Base-by-base conservation (phyloP, 2,113 vertebrate genomes). In the Phalacrocorax carbo region DNA sequence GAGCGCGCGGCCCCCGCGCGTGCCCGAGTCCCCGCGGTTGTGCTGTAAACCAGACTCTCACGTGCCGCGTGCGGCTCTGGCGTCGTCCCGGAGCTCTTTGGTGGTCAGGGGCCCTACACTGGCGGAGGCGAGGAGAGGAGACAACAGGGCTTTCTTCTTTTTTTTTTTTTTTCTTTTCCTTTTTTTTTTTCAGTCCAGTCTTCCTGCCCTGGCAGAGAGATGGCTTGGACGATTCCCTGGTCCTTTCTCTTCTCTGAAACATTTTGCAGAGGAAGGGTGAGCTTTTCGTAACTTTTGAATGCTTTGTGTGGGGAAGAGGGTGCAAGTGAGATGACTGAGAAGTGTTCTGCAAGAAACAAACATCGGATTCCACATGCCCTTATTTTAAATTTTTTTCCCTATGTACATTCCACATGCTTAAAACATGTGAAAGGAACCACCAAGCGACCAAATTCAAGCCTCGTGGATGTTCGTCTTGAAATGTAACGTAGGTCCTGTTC, bases 391-490 rank as follows among this genome's bases (percentile, higher is more conserved):
- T 44, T 13, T 19, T 77, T 44, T 66, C 65, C 78, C 86, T 96
- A 90, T 93, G 69, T 95, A 96, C 94, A 97, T 72, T 89, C 77
- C 87, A 65, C 85, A 88, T 26, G 80, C 68, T 86, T 79, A 66
- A 92, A 86, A 82, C 75, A 77, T 13, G 85, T 1, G 0, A 44
- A 75, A 88, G 83, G 85, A 94, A 91, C 82, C 83, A 91, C 92
- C 86, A 95, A 95, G 95, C 57, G 4, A 70, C 57, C 57, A 38
- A 61, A 73, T 73, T 93, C 77, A 68, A 97, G 84, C 78, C 89
- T 90, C 1, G 46, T 34, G 84, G 93, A 93, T 7, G 15, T 62
- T 90, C 65, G 52, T 90, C 88, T 81, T 88, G 96, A 97, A 97
- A 96, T 94, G 95, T 10, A 90, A 86, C 7, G 5, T 21, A 78